Conservation (phyloP, 2,797 vertebrate genomes). For the Cryptoblepharus egeriae region DNA sequence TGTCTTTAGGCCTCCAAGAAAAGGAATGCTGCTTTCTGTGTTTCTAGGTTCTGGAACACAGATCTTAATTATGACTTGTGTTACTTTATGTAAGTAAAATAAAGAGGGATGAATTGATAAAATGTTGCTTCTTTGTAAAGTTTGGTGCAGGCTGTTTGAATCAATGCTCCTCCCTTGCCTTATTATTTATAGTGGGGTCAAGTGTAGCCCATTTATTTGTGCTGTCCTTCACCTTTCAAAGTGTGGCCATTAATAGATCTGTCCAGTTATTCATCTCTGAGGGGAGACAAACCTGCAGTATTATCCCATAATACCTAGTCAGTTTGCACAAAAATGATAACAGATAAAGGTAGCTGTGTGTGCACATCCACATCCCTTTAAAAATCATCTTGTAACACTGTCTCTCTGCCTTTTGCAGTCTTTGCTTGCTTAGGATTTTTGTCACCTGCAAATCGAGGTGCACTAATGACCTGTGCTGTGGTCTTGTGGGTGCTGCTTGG, state of each 20-base stretch:
- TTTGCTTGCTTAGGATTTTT: conserved; percentile 97
- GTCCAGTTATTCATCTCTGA: no score
- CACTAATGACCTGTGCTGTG: conserved; percentile 93
- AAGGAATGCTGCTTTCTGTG: conserved; percentile 93
- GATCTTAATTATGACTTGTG: conserved; percentile 96
- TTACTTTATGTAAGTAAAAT: conserved; percentile 85
- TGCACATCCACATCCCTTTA: background rate
- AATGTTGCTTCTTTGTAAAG: background rate
- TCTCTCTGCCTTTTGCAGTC: conserved; percentile 77
- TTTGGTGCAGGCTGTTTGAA: background rate
- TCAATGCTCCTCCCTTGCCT: no score
- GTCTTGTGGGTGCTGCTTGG: conserved; percentile 95
- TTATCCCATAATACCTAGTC: background rate
- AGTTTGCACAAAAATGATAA: no score
- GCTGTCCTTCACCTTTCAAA: background rate
- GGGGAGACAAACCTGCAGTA: background rate
- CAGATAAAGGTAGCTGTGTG: no score
- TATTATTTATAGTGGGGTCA: no score
- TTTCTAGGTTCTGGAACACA: conserved; percentile 93
- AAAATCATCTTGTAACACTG: conserved; percentile 53
- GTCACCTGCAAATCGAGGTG: conserved; percentile 94
- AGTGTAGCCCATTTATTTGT: background rate
- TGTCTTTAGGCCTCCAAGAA: conserved; percentile 91
- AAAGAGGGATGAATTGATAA: background rate
- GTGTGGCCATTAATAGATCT: no score